Conservation (phyloP, 2,888 invertebrate genomes). For the Sturmia bella region DNA sequence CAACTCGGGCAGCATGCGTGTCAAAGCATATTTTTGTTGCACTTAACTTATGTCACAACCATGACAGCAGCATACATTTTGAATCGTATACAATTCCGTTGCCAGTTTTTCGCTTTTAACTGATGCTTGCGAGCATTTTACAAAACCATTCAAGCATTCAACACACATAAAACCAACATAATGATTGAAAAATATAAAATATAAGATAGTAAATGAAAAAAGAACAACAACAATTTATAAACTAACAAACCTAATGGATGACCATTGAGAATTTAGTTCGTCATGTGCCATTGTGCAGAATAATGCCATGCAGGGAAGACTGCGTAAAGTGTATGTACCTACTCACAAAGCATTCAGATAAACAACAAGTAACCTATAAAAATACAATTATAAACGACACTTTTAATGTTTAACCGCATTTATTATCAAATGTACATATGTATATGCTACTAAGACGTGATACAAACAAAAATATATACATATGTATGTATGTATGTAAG, state of each 20-base stretch:
- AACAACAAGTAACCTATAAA: slow-evolving; percentile 32
- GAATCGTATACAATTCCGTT: slow-evolving; percentile 11
- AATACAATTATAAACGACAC: slow-evolving; percentile 3
- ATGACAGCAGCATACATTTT: neutral
- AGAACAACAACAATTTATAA: slow-evolving; percentile 11
- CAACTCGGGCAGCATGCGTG: slow-evolving; percentile 66
- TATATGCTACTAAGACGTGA: too few species aligned
- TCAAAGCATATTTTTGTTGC: slow-evolving; percentile 60
- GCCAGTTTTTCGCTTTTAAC: neutral
- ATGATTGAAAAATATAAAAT: slow-evolving; percentile 52
- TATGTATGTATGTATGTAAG: neutral
- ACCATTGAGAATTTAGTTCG: slow-evolving; percentile 71
- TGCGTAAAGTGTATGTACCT: neutral
- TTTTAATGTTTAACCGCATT: slow-evolving; percentile 36
- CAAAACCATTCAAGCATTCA: slow-evolving; percentile 68
- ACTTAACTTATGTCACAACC: slow-evolving; percentile 54
- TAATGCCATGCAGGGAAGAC: slow-evolving; percentile 68
- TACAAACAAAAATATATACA: too few species aligned
- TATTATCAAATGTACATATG: neutral
- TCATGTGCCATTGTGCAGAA: slow-evolving; percentile 74
- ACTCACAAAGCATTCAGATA: neutral
- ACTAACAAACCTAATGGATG: slow-evolving; percentile 59
- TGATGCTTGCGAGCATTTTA: slow-evolving; percentile 37
- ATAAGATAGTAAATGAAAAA: slow-evolving; percentile 33
- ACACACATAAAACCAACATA: slow-evolving; percentile 50